phyloP scores from a whole-genome alignment of 1,140 invertebrate genomes.

The Gonioctena quinquepunctata region DNA sequence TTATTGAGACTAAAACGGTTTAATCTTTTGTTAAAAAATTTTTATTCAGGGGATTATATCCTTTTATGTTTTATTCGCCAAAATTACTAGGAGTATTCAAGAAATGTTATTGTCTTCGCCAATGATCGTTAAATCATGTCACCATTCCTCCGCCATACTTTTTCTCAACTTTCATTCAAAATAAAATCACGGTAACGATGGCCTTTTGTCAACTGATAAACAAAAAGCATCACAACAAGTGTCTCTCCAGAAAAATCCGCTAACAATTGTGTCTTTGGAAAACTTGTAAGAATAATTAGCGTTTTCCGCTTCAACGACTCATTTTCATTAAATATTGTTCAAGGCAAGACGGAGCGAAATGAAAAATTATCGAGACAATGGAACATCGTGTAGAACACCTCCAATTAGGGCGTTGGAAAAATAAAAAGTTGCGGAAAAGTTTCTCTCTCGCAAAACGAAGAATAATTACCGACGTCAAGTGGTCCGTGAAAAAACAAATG shows the following conservation, averaged over 20 bases:
- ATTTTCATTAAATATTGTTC: slow-evolving; percentile 39
- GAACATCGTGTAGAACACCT: slow-evolving; percentile 40
- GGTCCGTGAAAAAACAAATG: slow-evolving; percentile 51
- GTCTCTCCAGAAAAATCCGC: background rate
- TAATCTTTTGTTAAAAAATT: too few species aligned
- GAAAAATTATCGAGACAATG: slow-evolving; percentile 46
- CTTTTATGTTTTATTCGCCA: too few species aligned
- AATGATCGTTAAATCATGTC: too few species aligned
- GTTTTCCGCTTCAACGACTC: slow-evolving; percentile 33
- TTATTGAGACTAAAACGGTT: too few species aligned
- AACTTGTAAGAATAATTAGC: slow-evolving; percentile 42
- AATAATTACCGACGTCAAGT: slow-evolving; percentile 51
- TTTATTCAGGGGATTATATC: too few species aligned
- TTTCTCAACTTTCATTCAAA: background rate
- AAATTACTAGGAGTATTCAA: too few species aligned
- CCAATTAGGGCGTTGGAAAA: slow-evolving; percentile 33
- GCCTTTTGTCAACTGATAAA: background rate
- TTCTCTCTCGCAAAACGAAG: slow-evolving; percentile 42
- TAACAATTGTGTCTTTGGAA: slow-evolving; percentile 4
- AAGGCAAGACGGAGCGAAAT: slow-evolving; percentile 30
- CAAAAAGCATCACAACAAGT: background rate
- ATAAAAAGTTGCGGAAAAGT: slow-evolving; percentile 26
- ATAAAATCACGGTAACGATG: background rate
- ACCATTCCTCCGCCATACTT: too few species aligned
- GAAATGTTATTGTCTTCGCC: too few species aligned